Conservation (phyloP, 2,888 invertebrate species). For the Leucophenga montana region DNA sequence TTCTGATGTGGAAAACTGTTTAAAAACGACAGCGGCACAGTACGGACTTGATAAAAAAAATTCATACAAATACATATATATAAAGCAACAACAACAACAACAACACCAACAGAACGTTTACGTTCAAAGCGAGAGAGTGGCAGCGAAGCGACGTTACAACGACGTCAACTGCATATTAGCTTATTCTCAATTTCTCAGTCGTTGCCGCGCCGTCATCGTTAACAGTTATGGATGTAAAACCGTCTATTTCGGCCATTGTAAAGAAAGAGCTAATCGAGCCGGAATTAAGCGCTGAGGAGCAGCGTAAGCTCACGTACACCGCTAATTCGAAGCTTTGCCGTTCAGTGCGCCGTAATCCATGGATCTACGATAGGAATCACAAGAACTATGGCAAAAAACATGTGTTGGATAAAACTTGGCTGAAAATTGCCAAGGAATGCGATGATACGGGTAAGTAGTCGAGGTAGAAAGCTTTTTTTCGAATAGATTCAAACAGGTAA, state of each 20-base stretch:
- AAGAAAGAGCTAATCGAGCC: neutral
- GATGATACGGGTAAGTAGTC: conserved; percentile 51
- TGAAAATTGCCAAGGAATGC: conserved; percentile 52
- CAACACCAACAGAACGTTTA: no score
- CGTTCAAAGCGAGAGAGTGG: neutral
- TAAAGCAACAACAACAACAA: neutral
- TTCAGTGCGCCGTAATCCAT: conserved; percentile 51
- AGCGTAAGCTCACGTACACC: conserved; percentile 42
- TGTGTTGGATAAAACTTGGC: conserved; percentile 54
- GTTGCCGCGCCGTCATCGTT: neutral
- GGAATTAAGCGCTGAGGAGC: conserved; percentile 37
- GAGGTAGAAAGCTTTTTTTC: conserved; percentile 19
- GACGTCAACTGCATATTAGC: neutral
- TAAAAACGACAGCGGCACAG: neutral
- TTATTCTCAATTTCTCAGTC: no score
- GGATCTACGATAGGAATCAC: conserved; percentile 56
- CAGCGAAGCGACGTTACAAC: no score
- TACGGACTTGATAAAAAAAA: neutral
- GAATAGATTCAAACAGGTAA: no score
- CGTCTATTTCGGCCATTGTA: neutral
- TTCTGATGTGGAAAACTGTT: neutral
- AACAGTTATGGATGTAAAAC: neutral
- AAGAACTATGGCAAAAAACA: conserved; percentile 54
- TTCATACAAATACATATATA: neutral
- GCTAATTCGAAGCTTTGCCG: conserved; percentile 53